Percentiles rank a stretch among this genome's conserved stretches.
phyloP scores from a whole-genome alignment of 2,888 invertebrate species.

The Thysanoteuthis rhombus region DNA sequence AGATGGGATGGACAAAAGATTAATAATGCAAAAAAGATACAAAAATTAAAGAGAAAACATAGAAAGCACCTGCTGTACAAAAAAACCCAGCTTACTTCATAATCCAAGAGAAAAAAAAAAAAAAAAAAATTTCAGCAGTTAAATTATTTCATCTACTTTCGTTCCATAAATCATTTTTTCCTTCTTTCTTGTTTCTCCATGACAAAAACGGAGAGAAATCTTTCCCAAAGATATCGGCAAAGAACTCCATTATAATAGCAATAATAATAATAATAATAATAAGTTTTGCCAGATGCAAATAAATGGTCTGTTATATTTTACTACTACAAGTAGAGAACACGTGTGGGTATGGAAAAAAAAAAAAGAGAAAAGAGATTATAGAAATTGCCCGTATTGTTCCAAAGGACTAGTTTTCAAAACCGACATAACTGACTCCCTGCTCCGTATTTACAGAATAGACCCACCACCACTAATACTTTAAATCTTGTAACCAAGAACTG shows the following conservation, averaged over 20 bases:
- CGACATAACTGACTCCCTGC: background rate
- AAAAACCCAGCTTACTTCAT: background rate
- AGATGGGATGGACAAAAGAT: background rate
- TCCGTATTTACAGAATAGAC: background rate
- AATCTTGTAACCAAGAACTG: slow-evolving; percentile 1
- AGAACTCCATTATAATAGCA: background rate
- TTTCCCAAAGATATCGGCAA: background rate
- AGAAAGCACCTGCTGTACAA: background rate
- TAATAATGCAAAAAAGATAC: background rate
- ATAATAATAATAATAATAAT: background rate
- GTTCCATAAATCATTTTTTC: background rate
- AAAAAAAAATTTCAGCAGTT: background rate
- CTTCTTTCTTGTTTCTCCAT: background rate
- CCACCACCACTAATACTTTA: background rate
- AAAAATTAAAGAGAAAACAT: background rate
- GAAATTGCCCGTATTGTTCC: background rate
- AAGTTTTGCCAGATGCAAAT: background rate
- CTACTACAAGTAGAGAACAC: background rate
- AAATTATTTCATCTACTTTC: background rate
- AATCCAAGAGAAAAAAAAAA: background rate
- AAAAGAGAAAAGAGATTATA: background rate
- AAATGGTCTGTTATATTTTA: background rate
- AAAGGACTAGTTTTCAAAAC: slow-evolving; percentile 12
- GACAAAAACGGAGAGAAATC: background rate
- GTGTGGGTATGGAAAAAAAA: background rate